phyloP scores from a whole-genome alignment of 2,113 vertebrate species.

The Tangachromis dhanisi region DNA sequence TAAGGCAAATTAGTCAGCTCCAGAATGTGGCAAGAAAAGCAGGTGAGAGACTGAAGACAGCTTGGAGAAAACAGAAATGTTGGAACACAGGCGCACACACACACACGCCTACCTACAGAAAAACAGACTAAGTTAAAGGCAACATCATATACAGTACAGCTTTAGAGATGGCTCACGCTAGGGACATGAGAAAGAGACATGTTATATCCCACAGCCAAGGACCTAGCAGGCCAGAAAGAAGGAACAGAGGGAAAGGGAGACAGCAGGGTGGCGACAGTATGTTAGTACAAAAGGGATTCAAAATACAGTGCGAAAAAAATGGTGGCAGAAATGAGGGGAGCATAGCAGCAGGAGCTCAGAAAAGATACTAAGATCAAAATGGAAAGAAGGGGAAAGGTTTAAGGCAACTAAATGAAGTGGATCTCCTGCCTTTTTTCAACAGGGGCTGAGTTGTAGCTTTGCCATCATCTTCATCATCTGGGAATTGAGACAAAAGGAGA shows the following conservation, averaged over 20 bases:
- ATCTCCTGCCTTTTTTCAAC: constrained; percentile 99
- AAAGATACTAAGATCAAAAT: not conserved
- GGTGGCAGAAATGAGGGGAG: not conserved
- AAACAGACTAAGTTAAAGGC: not conserved
- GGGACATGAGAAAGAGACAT: not conserved
- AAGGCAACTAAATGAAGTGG: constrained; percentile 70
- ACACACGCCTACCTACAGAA: not conserved
- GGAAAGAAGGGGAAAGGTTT: not conserved
- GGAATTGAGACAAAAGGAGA: constrained; percentile 67
- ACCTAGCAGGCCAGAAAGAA: not conserved
- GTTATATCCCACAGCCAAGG: constrained; percentile 15
- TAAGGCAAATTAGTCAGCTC: constrained; percentile 5
- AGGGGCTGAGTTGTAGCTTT: constrained; percentile 91
- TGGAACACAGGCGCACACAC: not conserved
- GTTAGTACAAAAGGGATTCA: constrained; percentile 1
- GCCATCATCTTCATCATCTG: constrained; percentile 95
- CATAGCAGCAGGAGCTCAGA: not conserved
- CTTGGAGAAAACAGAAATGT: constrained; percentile 5
- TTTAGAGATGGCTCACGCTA: constrained; percentile 3
- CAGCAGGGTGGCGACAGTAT: not conserved
- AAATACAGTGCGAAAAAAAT: not conserved
- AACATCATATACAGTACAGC: not conserved
- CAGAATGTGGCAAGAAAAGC: not conserved
- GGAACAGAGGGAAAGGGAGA: constrained; percentile 2
- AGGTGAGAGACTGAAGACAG: not conserved